Base-by-base conservation (phyloP, 2,888 invertebrate species). In the Lathronympha strigana region DNA sequence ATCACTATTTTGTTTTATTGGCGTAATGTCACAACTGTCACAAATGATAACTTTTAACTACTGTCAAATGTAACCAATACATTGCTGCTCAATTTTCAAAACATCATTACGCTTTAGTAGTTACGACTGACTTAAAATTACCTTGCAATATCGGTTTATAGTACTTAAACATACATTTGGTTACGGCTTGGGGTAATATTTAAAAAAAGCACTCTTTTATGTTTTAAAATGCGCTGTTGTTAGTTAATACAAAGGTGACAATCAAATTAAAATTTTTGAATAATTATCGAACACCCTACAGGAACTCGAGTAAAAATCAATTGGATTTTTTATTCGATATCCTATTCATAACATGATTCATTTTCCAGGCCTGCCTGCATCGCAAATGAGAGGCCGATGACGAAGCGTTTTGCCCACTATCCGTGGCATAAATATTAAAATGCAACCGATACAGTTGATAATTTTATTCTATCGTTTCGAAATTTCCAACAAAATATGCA, bases 401-500 rank as follows among this genome's bases (percentile, higher is more conserved):
- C 51, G 45, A 58, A 64, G 51, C 58, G 51, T 64, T 60, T 60
- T 60, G 45, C 60, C 45, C 43, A 64, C 45, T 60, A 58, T 64
- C 50, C 13, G 50, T 5, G 40, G 28, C 43, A 23, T 51, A 63
- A 63, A 63, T 58, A 62, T 62, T 62, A 58, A 63, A 58, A 58
- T 43, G 53, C 53, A 36, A 58, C 43, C 58, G 53, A 63, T 63
- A 63, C 43, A 51, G 45, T 60, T 53, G 45, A 53, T 64, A 60
- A 60, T 64, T 64, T 51, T 47, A 64, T 64, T 60, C 58, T 53
- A 64, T 63, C 55, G 15, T 38, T 60, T 60, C 45, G 36, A 11
- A 60, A 60, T 53, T 64, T 64, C 36, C 28, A 60, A 64, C 64
- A 60, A 60, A 60, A 64, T 64, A 64, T 64, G 64, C 64, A 60